Conservation (phyloP, 2,797 vertebrate genomes). For the Melanotaenia parkinsoni region DNA sequence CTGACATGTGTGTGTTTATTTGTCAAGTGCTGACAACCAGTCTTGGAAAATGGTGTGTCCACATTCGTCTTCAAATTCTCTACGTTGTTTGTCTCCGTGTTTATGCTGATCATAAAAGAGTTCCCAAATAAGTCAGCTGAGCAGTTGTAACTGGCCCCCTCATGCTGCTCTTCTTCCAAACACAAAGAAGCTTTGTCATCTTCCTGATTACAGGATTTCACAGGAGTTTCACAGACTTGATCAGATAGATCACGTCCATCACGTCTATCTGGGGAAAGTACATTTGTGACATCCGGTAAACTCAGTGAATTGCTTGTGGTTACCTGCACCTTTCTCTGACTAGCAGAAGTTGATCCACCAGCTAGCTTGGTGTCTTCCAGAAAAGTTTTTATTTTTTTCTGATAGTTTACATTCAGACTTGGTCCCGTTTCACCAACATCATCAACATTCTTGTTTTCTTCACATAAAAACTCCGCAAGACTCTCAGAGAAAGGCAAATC, state of each 20-base stretch:
- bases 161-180: constrained; percentile 41
- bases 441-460: constrained; percentile 40
- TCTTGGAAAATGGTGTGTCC: neutral
- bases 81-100: neutral
- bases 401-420: neutral
- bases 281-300: constrained; percentile 40
- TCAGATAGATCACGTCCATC: constrained; percentile 4
- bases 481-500: constrained; percentile 78
- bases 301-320: neutral
- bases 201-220: constrained; percentile 4
- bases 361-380: neutral
- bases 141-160: constrained; percentile 69
- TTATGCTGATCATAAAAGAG: constrained; percentile 33
- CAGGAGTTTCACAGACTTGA: neutral
- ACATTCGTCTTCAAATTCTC: neutral
- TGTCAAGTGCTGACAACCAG: neutral
- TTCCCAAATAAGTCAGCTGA: constrained; percentile 80
- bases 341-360: constrained; percentile 6
- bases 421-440: constrained; percentile 8
- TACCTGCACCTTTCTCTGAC: constrained; percentile 17
- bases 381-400: neutral
- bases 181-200: neutral
- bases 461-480: constrained; percentile 63
- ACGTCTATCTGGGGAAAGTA: neutral
- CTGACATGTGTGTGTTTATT: neutral